These are phyloP conservation scores for Hipposideros larvatus DNA, from an alignment of 2,797 vertebrate genomes.

Conservation along the genomic window DNA sequence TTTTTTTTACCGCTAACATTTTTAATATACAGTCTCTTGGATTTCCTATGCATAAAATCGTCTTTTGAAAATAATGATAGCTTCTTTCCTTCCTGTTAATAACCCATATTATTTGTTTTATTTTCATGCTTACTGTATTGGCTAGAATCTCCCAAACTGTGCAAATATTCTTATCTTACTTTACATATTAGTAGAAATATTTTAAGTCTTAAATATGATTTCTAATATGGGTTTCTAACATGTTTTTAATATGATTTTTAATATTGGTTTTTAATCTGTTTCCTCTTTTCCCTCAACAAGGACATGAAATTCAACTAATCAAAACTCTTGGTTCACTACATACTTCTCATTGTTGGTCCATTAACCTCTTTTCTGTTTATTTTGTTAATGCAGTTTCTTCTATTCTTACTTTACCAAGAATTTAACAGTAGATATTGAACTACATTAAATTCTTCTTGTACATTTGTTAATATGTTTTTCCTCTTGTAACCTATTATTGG, in stretches of 20 bases:
- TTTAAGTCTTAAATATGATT: background rate
- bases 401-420: background rate
- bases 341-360: background rate
- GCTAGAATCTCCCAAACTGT: background rate
- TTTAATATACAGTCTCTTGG: background rate
- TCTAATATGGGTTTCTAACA: background rate
- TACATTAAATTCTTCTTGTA: background rate
- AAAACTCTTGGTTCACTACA: background rate
- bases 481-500: background rate
- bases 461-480: background rate
- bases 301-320: conserved; percentile 3
- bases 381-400: background rate
- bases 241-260: background rate
- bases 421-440: background rate
- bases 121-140: background rate
- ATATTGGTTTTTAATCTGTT: background rate
- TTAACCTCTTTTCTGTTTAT: background rate
- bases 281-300: background rate
- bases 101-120: background rate
- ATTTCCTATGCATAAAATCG: background rate
- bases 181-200: background rate
- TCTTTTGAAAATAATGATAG: background rate
- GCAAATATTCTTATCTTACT: conserved; percentile 3
- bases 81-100: background rate
- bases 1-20: background rate